phyloP scores from a whole-genome alignment of 2,797 vertebrate species.

The Manis crassicaudata region DNA sequence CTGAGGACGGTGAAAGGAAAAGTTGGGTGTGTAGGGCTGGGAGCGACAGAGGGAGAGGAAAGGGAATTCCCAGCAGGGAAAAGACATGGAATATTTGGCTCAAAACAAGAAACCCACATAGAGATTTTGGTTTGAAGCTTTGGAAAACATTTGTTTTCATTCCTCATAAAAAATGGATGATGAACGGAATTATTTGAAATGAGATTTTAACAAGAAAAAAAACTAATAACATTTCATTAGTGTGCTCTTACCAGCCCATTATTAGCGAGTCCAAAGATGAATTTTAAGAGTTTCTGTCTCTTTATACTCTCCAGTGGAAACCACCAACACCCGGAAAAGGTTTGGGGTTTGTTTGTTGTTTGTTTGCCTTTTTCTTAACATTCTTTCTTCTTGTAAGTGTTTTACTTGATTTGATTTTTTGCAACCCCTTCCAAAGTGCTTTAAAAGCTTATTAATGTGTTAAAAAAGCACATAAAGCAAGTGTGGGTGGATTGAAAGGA shows the following conservation, averaged over 20 bases:
- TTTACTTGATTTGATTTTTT: slow-evolving; percentile 29
- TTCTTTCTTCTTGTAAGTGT: not conserved
- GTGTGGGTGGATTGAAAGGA: not conserved
- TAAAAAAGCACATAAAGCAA: slow-evolving; percentile 43
- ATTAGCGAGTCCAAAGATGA: not conserved
- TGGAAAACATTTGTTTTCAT: slow-evolving; percentile 79
- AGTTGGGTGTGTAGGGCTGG: not conserved
- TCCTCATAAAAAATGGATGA: slow-evolving; percentile 64
- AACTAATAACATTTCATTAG: slow-evolving; percentile 68
- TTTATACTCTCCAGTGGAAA: not conserved
- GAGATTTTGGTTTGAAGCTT: slow-evolving; percentile 68
- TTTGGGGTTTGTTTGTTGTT: not conserved
- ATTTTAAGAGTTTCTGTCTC: slow-evolving; percentile 18
- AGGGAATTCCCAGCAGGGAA: slow-evolving; percentile 42
- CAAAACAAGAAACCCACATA: slow-evolving; percentile 63
- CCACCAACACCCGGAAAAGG: not conserved
- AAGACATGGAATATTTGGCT: slow-evolving; percentile 35
- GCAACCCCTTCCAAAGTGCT: slow-evolving; percentile 20
- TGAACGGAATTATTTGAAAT: slow-evolving; percentile 71
- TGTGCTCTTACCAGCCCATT: slow-evolving; percentile 51
- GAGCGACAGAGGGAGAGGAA: not conserved
- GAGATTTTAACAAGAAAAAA: slow-evolving; percentile 73
- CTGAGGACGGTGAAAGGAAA: not conserved
- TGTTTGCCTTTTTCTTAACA: not conserved
- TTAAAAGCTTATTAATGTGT: slow-evolving; percentile 18